Evolutionary conservation across 2,888 invertebrate genomes (phyloP), one percentile per base, ranked within the genome.

Genomic region (Epistrophella euchroma): DNA sequence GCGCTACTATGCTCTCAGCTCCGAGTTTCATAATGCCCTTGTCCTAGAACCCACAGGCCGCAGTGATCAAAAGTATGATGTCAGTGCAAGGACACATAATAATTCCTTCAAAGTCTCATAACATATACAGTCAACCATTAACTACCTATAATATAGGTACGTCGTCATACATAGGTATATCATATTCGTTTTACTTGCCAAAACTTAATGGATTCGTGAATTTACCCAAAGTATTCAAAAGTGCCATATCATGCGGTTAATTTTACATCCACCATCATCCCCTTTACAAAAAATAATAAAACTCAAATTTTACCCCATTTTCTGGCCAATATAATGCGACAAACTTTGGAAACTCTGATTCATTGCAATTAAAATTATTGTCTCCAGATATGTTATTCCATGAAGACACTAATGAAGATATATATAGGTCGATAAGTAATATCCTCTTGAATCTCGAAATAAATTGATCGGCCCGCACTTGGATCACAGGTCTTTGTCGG

Each of bases 291-390:
- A 19, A 52, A 60, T 22, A 52, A 32, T n/a, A n/a, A 37, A 25
- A 35, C 9, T 0, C 22, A 52, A 52, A 28, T 40, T 60, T 89
- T 89, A 89, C 89, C 89, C 88, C 86, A 89, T 88, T 77, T 89
- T 89, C 66, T 88, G 87, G 78, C 88, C 88, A 74, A 89, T 87
- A 74, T 83, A 89, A 60, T 89, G 88, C 77, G 89, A 88, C 88
- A 89, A 83, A 35, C 86, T 86, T 62, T 87, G 80, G 52, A 84
- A 79, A 55, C 88, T 84, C 73, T 79, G 82, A 78, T 78, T 86
- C 86, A 86, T 86, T 52, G 68, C 68, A 68, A 64, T 86, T 58
- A 37, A 22, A 68, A 58, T 74, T 50, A 58, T 74, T 56, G 73
- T 78, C 50, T 71, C 77, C 70, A 74, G 28, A 43, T 28, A 13